Base-by-base conservation (phyloP, 1,140 invertebrate species). In the Pararge aegeria region DNA sequence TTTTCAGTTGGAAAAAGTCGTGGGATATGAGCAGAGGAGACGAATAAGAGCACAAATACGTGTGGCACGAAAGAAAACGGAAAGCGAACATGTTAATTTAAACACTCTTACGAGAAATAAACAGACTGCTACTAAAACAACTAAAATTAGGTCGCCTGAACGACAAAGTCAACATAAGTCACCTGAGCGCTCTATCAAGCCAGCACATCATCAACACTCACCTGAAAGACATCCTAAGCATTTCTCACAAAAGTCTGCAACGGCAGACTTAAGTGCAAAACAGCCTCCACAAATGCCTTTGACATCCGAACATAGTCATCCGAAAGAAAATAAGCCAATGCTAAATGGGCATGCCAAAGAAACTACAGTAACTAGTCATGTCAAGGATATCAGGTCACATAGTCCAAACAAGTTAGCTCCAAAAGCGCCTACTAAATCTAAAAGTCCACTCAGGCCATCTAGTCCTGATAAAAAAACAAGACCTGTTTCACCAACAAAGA, bases 31-130 rank as follows among this genome's bases (percentile, higher is more conserved):
- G 66, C 90, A 95, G 70, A 86, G 95, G 57, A 91, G 94, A 50
- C 91, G 94, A 55, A 95, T 96, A 53, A 91, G 95, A 62, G 91
- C 94, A 6, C 94, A 95, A 81, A 95, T 96, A 53, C 89, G 94
- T 63, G 74, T 93, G 6, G 92, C 95, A 2, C 93, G 92, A 63
- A 93, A 94, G 68, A 83, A 91, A 61, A 83, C 91, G 21, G 89
- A 91, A 57, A 75, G 20, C 21, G 75, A 77, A 29, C 54, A 73
- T 52, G 51, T 58, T 52, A 64, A 64, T 52, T 64, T 34, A 44
- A 70, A 46, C 61, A 64, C 51, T 57, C 70, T 55, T 24, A 75
- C 61, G 48, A 77, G 66, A 57, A 72, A 61, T 21, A 84, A 67
- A 56, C 64, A 77, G 34, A 77, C 63, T 27, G 38, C 58, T 4